phyloP scores from a whole-genome alignment of 2,113 vertebrate genomes.

The Scopus umbretta region DNA sequence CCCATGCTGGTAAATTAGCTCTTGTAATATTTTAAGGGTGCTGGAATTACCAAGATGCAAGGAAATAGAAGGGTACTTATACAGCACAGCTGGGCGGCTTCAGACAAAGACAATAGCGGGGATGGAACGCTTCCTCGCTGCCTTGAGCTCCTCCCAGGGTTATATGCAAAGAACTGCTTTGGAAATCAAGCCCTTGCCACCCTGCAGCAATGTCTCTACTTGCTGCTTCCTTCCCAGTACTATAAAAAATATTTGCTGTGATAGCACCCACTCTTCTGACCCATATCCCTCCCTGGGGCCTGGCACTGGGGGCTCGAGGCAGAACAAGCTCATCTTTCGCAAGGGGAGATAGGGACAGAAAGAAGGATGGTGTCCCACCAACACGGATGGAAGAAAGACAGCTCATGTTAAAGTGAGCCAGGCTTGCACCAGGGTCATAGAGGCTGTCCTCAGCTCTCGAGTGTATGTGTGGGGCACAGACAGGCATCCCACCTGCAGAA shows the following conservation, averaged over 20 bases:
- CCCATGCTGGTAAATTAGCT: background rate
- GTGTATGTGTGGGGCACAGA: background rate
- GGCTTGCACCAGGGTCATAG: background rate
- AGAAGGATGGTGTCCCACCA: background rate
- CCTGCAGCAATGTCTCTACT: background rate
- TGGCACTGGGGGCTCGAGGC: accelerated
- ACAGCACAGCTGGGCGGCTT: constrained; percentile 22
- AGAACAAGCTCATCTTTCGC: background rate
- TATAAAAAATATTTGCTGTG: background rate
- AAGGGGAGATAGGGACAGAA: background rate
- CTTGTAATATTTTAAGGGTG: background rate
- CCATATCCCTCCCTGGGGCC: background rate
- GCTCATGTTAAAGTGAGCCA: background rate
- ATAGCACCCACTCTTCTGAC: background rate
- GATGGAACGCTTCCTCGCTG: background rate
- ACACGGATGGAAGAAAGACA: background rate
- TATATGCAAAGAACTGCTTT: background rate
- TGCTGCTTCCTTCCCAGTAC: background rate
- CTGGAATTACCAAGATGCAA: constrained; percentile 18
- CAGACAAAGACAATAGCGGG: background rate
- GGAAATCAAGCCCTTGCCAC: background rate
- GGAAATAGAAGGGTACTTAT: constrained; percentile 13
- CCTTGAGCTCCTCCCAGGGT: background rate
- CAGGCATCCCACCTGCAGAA: background rate
- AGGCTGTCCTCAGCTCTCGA: background rate